phyloP scores from a whole-genome alignment of 2,113 vertebrate species.

The Hirundichthys speculiger region DNA sequence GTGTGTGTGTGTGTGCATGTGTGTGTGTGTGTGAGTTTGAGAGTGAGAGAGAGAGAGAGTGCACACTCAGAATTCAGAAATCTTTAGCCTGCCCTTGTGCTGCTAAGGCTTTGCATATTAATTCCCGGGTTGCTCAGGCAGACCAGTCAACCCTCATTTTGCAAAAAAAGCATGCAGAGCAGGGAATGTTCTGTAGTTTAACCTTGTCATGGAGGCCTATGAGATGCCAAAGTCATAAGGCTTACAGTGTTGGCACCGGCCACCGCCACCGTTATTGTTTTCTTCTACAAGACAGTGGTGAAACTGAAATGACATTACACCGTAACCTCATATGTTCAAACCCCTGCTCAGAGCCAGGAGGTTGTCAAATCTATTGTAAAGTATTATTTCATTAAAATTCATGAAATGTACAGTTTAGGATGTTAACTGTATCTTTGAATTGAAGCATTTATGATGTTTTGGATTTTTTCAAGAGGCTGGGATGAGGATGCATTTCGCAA shows the following conservation, averaged over 20 bases:
- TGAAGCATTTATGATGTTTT: too few relatives aligned
- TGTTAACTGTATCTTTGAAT: too few relatives aligned
- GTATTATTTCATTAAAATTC: conserved; percentile 29
- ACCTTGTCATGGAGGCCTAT: conserved; percentile 73
- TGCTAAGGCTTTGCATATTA: conserved; percentile 61
- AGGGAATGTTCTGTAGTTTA: conserved; percentile 71
- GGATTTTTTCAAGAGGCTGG: too few relatives aligned
- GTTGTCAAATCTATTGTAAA: conserved; percentile 31
- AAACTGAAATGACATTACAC: conserved; percentile 49
- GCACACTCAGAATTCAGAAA: conserved; percentile 24
- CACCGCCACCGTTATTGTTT: conserved; percentile 54
- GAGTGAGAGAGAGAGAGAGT: conserved; percentile 4
- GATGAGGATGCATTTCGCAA: too few relatives aligned
- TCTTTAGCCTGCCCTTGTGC: conserved; percentile 39
- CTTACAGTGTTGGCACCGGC: conserved; percentile 56
- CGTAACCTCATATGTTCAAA: conserved; percentile 41
- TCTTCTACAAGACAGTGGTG: conserved; percentile 46
- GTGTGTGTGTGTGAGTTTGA: conserved; percentile 1
- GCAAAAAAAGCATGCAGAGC: too few relatives aligned
- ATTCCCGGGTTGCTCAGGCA: conserved; percentile 50
- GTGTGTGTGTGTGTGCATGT: neutral
- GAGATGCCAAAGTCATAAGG: conserved; percentile 59
- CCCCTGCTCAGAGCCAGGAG: conserved; percentile 46
- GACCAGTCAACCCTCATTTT: conserved; percentile 62
- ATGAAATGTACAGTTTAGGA: neutral